Conservation (phyloP, 2,113 vertebrate genomes). For the Aptenodytes forsteri region DNA sequence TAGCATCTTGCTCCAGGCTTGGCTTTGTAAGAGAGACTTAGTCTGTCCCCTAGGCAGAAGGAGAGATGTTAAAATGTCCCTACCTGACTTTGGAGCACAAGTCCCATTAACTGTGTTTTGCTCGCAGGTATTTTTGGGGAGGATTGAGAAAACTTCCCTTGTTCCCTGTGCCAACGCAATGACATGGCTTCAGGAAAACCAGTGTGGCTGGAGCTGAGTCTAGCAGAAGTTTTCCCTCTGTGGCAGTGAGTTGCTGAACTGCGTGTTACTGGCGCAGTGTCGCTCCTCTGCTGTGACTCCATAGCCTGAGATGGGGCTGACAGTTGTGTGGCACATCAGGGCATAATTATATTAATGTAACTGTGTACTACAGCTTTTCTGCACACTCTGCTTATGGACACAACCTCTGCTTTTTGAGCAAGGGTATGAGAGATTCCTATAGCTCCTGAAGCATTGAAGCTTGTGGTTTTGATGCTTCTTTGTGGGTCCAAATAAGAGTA, state of each 20-base stretch:
- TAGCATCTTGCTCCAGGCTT: neutral
- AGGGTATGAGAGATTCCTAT: neutral
- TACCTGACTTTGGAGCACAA: neutral
- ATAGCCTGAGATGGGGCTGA: neutral
- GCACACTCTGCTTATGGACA: neutral
- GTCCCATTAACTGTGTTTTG: neutral
- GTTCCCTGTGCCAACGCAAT: neutral
- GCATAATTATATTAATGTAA: neutral
- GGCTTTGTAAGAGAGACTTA: neutral
- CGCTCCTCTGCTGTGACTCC: neutral
- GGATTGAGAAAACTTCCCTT: neutral
- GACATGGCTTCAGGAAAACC: neutral
- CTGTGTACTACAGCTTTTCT: neutral
- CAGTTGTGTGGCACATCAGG: neutral
- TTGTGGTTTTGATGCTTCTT: neutral
- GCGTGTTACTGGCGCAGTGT: no score
- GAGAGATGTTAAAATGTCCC: neutral
- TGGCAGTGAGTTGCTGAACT: neutral
- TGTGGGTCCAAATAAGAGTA: neutral
- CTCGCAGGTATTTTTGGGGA: neutral
- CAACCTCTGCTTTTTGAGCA: neutral
- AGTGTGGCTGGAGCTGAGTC: neutral
- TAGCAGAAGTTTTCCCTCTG: neutral
- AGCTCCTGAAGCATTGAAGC: neutral
- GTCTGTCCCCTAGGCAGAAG: neutral